phyloP scores from a whole-genome alignment of 1,140 invertebrate species.

The Zaprionus taronus region DNA sequence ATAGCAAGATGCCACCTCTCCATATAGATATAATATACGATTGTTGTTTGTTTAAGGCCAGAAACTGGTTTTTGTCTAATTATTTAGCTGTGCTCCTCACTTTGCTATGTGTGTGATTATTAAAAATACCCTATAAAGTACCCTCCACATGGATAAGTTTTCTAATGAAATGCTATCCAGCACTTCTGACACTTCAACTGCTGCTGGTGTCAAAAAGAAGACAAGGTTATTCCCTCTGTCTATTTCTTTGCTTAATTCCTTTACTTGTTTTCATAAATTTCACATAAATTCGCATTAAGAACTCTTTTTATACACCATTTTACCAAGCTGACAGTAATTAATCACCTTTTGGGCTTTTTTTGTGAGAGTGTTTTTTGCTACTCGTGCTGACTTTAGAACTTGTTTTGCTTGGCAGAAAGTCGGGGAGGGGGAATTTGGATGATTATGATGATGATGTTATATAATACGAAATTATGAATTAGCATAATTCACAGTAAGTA shows the following conservation, averaged over 20 bases:
- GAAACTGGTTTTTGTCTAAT: conserved; percentile 80
- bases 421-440: background rate
- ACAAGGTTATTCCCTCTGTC: conserved; percentile 13
- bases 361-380: conserved; percentile 23
- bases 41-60: conserved; percentile 45
- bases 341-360: conserved; percentile 55
- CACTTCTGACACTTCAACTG: conserved; percentile 14
- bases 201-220: conserved; percentile 15
- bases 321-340: conserved; percentile 74
- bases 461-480: conserved; percentile 58
- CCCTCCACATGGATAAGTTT: conserved; percentile 31
- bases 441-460: conserved; percentile 46
- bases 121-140: conserved; percentile 40
- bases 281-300: conserved; percentile 40
- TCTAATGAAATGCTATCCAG: conserved; percentile 62
- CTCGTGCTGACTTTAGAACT: conserved; percentile 40
- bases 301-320: conserved; percentile 71
- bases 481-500: conserved; percentile 45
- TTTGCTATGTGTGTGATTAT: conserved; percentile 54
- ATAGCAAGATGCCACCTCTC: conserved; percentile 15
- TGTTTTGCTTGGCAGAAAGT: conserved; percentile 40
- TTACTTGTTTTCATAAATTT: conserved; percentile 36
- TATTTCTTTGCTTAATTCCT: conserved; percentile 3
- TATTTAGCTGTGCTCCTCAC: conserved; percentile 58
- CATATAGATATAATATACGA: background rate